A percentile compares a stretch with the other conserved stretches of the same genome.
Evolutionary conservation across 2,797 vertebrate species (phyloP).

Genomic region (Coilia nasus): DNA sequence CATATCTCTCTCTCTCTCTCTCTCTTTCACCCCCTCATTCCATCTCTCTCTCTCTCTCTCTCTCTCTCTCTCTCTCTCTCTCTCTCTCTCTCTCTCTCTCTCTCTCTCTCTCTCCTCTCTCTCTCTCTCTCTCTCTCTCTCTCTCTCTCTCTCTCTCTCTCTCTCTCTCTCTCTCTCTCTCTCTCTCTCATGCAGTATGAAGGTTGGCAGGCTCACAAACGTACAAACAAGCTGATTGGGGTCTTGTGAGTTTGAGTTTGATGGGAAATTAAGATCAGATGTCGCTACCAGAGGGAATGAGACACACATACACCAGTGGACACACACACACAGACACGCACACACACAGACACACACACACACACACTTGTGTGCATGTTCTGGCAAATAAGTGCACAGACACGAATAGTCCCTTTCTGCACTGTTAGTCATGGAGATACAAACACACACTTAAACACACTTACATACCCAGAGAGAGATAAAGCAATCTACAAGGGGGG

Average conservation of each 20-base stretch:
- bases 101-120: background rate
- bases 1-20: no score
- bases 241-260: slow-evolving; percentile 28
- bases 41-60: background rate
- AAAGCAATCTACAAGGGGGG: background rate
- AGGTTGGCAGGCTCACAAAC: background rate
- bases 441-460: background rate
- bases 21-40: no score
- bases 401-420: background rate
- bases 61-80: background rate
- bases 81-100: background rate
- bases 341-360: background rate
- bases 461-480: background rate
- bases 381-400: background rate
- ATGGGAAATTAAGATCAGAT: slow-evolving; percentile 26
- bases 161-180: background rate
- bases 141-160: no score
- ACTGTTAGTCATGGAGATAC: background rate
- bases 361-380: background rate
- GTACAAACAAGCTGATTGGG: slow-evolving; percentile 1
- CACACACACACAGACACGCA: background rate
- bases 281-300: background rate
- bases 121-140: no score
- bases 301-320: background rate
- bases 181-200: background rate